Conservation (phyloP, 2,797 vertebrate genomes). For the Chlorospingus semifuscus region DNA sequence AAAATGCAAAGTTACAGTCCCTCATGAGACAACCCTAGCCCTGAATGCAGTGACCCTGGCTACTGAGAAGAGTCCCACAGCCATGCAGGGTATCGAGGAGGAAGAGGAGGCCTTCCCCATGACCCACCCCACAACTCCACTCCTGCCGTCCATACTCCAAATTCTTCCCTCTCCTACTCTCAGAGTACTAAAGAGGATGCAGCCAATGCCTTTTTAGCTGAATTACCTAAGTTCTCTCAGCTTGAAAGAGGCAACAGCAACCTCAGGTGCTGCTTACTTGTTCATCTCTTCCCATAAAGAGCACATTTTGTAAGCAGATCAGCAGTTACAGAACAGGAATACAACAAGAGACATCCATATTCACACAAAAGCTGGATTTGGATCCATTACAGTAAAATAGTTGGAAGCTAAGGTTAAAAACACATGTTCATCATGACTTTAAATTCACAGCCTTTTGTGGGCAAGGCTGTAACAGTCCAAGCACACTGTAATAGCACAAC, state of each 20-base stretch:
- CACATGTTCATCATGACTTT: not conserved
- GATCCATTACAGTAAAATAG: not conserved
- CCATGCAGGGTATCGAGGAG: accelerated
- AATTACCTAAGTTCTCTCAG: not conserved
- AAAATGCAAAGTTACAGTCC: not conserved
- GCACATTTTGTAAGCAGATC: not conserved
- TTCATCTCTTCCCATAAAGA: not conserved
- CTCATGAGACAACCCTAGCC: not conserved
- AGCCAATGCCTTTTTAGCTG: not conserved
- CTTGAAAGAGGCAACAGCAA: not conserved
- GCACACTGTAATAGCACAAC: not conserved
- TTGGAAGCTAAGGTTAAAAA: not conserved
- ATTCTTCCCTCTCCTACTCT: not conserved
- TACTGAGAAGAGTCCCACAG: not conserved
- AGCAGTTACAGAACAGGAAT: not conserved
- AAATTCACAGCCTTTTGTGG: not conserved
- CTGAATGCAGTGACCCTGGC: not conserved
- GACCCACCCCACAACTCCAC: not conserved
- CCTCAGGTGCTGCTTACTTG: not conserved
- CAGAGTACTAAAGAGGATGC: not conserved
- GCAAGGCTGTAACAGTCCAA: not conserved
- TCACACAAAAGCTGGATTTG: not conserved
- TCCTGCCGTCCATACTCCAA: not conserved
- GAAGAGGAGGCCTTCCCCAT: not conserved
- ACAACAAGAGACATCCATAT: not conserved